These are phyloP conservation scores for Drosophila histrio DNA, from an alignment of 2,888 invertebrate species.

Conservation along the genomic window DNA sequence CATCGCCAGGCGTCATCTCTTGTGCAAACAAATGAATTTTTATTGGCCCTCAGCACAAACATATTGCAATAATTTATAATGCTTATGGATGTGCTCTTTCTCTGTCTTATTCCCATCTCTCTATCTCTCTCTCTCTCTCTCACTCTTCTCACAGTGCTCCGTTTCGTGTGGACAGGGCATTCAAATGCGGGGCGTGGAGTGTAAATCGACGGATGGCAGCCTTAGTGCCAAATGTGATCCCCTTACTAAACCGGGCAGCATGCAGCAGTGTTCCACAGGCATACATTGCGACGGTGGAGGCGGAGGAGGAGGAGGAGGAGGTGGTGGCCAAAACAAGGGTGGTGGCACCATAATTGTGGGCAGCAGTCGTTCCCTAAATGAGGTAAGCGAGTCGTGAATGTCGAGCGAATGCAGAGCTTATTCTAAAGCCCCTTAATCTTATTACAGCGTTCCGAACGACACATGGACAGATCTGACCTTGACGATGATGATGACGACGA, in stretches of 20 bases:
- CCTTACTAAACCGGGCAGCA: slow-evolving; percentile 88
- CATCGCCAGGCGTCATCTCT: slow-evolving; percentile 54
- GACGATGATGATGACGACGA: slow-evolving; percentile 76
- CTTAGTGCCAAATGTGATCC: slow-evolving; percentile 88
- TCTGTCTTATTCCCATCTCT: background rate
- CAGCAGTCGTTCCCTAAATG: slow-evolving; percentile 77
- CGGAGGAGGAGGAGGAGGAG: background rate
- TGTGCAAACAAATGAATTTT: slow-evolving; percentile 70
- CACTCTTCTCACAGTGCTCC: slow-evolving; percentile 89
- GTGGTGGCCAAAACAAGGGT: slow-evolving; percentile 61
- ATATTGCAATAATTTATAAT: slow-evolving; percentile 78
- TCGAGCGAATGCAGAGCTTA: slow-evolving; percentile 3
- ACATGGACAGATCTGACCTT: slow-evolving; percentile 70
- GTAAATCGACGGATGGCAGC: slow-evolving; percentile 87
- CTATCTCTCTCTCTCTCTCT: background rate
- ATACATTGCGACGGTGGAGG: slow-evolving; percentile 87
- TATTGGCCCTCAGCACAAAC: slow-evolving; percentile 59
- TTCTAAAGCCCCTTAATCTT: background rate
- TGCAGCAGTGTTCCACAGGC: slow-evolving; percentile 90
- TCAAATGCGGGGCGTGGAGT: slow-evolving; percentile 92
- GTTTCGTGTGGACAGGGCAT: slow-evolving; percentile 95
- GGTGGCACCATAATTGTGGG: slow-evolving; percentile 82
- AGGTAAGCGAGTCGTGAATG: slow-evolving; percentile 44
- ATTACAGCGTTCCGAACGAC: slow-evolving; percentile 66
- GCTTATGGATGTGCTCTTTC: slow-evolving; percentile 40